Percentiles rank a stretch among this genome's conserved stretches.
Conservation (phyloP, 2,888 invertebrate genomes). For the Dione juno region DNA sequence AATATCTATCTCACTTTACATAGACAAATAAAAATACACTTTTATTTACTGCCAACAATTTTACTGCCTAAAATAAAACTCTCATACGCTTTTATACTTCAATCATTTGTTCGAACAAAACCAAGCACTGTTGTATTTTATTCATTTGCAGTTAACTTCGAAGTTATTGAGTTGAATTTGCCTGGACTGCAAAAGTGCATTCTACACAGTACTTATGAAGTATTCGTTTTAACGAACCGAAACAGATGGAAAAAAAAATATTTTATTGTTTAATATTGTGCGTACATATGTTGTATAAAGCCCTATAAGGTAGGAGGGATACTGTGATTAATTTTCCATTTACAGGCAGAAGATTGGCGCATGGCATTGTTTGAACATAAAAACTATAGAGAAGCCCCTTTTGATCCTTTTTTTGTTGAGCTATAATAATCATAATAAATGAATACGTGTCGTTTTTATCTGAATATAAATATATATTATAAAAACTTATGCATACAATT, state of each 20-base stretch:
- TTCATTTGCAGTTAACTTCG: conserved; percentile 42
- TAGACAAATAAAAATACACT: background rate
- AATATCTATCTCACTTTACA: background rate
- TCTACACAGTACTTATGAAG: conserved; percentile 17
- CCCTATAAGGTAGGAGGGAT: background rate
- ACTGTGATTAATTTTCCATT: background rate
- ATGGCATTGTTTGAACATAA: too few species aligned
- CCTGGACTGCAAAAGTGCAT: conserved; percentile 29
- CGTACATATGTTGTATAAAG: background rate
- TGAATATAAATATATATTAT: too few species aligned
- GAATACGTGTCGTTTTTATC: too few species aligned
- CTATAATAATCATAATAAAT: too few species aligned
- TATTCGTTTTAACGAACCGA: conserved; percentile 16
- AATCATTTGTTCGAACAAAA: conserved; percentile 41
- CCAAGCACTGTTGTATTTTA: conserved; percentile 38
- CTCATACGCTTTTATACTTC: conserved; percentile 36
- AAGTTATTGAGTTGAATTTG: conserved; percentile 40
- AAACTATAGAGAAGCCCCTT: too few species aligned
- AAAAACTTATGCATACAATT: too few species aligned
- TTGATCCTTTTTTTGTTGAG: too few species aligned
- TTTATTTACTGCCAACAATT: conserved; percentile 9
- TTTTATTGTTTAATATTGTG: conserved; percentile 22
- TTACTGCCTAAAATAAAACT: conserved; percentile 37
- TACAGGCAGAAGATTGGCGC: too few species aligned
- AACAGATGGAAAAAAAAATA: background rate